Conservation (phyloP, 1,140 invertebrate species). For the Neuroterus valhalla region DNA sequence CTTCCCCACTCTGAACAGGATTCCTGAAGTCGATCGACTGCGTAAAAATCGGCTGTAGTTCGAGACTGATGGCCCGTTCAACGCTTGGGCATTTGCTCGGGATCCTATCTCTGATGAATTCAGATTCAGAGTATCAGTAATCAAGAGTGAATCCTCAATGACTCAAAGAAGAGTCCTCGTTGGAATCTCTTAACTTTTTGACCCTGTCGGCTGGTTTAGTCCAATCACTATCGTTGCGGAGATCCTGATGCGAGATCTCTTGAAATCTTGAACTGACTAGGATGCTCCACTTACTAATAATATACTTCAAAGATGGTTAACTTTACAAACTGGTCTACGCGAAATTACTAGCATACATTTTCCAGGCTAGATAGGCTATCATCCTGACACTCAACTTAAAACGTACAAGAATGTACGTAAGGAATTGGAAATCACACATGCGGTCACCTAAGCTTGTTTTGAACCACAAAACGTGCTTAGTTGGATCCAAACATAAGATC, state of each 20-base stretch:
- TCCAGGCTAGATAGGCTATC: background rate
- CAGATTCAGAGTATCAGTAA: background rate
- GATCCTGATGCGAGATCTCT: slow-evolving; percentile 41
- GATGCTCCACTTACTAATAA: background rate
- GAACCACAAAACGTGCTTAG: too few relatives aligned
- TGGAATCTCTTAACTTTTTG: slow-evolving; percentile 43
- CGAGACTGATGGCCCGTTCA: background rate
- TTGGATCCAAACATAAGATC: too few relatives aligned
- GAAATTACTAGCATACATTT: background rate
- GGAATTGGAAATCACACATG: too few relatives aligned
- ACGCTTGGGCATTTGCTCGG: background rate
- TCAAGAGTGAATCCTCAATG: background rate
- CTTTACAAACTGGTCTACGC: background rate
- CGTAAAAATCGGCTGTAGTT: too few relatives aligned
- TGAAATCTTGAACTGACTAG: background rate
- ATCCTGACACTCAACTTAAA: background rate
- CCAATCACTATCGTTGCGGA: slow-evolving; percentile 65
- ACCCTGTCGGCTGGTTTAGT: slow-evolving; percentile 61
- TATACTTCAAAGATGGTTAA: background rate
- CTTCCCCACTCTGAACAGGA: too few relatives aligned
- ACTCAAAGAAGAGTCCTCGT: background rate
- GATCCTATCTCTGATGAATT: background rate
- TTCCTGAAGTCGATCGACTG: too few relatives aligned
- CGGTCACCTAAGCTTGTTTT: too few relatives aligned
- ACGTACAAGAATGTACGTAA: too few relatives aligned